These are phyloP conservation scores for Actinostola sp. DNA, from an alignment of 92 coral and sea anemone genomes.

Conservation along the genomic window DNA sequence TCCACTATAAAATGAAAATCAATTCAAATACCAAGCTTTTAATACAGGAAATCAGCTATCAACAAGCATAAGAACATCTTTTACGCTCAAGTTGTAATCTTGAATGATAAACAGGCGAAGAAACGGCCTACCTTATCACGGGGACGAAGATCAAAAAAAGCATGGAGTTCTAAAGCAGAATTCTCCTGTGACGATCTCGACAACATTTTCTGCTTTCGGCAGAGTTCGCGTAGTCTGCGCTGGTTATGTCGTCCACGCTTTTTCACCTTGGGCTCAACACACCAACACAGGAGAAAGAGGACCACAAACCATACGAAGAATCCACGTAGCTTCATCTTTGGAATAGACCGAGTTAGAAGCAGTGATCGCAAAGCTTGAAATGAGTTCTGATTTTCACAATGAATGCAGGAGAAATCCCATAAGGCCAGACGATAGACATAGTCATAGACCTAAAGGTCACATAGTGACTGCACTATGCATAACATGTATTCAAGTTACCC, in stretches of 20 bases:
- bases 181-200: not conserved
- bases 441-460: constrained; percentile 10
- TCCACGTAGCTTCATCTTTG: not conserved
- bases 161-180: constrained; percentile 21
- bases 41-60: not conserved
- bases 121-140: not conserved
- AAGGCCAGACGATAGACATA: no score
- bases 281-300: not conserved
- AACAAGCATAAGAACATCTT: not conserved
- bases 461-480: not conserved
- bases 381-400: no score
- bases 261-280: not conserved
- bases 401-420: no score
- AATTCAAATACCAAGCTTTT: no score
- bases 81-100: not conserved
- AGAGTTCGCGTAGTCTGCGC: not conserved
- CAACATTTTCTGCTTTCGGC: not conserved
- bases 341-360: no score
- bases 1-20: no score
- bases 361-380: no score
- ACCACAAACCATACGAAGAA: not conserved
- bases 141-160: constrained; percentile 12
- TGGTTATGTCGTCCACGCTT: not conserved
- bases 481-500: not conserved
- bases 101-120: not conserved